Percentiles rank a stretch among this genome's conserved stretches.
Evolutionary conservation across 2,797 vertebrate species (phyloP).

Genomic region (Decapterus maruadsi): DNA sequence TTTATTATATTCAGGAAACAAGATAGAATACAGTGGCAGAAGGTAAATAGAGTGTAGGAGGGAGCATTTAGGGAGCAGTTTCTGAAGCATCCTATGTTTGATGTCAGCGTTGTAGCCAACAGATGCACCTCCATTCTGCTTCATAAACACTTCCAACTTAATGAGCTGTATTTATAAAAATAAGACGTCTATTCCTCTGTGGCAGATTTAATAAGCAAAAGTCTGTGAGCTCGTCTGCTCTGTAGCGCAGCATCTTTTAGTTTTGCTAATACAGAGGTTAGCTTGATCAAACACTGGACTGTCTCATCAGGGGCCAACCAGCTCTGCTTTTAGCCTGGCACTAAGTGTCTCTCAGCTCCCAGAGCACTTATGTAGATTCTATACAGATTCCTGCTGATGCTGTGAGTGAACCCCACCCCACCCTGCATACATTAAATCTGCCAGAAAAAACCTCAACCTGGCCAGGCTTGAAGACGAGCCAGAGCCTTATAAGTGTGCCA

Average conservation of each 20-base stretch:
- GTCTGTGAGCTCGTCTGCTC: neutral
- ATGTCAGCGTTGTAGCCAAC: constrained; percentile 6
- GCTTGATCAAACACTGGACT: constrained; percentile 5
- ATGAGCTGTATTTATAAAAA: constrained; percentile 40
- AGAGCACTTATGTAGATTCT: constrained; percentile 44
- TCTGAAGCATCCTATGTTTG: neutral
- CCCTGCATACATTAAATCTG: constrained; percentile 44
- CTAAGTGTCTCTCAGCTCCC: constrained; percentile 14
- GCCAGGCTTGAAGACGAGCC: constrained; percentile 43
- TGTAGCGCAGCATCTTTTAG: neutral
- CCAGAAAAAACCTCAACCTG: constrained; percentile 43
- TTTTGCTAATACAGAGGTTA: constrained; percentile 11
- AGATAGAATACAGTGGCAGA: neutral
- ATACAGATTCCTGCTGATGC: constrained; percentile 12
- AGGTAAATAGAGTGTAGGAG: neutral
- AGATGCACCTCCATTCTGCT: neutral
- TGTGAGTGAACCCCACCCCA: constrained; percentile 3
- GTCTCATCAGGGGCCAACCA: neutral
- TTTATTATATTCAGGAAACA: neutral
- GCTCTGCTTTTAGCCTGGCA: constrained; percentile 14
- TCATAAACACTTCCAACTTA: constrained; percentile 25
- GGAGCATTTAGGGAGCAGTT: neutral
- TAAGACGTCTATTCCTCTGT: constrained; percentile 17
- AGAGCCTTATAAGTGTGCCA: constrained; percentile 26
- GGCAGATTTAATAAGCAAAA: constrained; percentile 7